phyloP scores from a whole-genome alignment of 2,797 vertebrate genomes.

The Tympanoctomys barrerae region DNA sequence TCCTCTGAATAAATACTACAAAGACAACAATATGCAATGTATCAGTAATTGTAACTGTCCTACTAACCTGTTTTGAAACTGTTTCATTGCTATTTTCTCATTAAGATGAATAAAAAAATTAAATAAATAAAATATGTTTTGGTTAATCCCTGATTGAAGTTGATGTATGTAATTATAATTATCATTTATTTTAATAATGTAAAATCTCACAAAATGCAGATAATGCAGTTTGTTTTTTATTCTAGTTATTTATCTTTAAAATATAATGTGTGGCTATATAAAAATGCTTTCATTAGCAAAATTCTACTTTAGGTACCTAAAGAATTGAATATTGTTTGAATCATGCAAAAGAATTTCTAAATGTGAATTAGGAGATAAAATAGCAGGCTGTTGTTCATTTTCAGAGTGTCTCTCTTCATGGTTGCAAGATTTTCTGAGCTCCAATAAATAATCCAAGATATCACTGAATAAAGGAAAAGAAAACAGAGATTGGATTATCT shows the following conservation, averaged over 20 bases:
- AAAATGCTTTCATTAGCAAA: not conserved
- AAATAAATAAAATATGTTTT: not conserved
- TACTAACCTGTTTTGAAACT: too few relatives aligned
- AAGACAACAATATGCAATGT: too few relatives aligned
- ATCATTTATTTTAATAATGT: not conserved
- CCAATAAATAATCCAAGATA: not conserved
- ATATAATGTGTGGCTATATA: not conserved
- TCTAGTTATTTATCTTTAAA: not conserved
- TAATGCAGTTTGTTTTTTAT: not conserved
- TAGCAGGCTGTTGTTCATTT: not conserved
- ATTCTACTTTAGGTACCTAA: not conserved
- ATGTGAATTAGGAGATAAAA: not conserved
- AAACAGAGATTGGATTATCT: not conserved
- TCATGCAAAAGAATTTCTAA: not conserved
- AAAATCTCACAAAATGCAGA: not conserved
- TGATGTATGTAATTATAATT: not conserved
- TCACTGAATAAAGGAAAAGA: not conserved
- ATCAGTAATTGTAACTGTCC: too few relatives aligned
- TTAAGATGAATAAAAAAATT: too few relatives aligned
- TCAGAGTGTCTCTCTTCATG: not conserved
- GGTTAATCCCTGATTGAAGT: not conserved
- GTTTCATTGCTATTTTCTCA: too few relatives aligned
- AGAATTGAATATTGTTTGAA: constrained; percentile 12
- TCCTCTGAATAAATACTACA: too few relatives aligned
- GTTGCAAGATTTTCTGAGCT: not conserved